Evolutionary conservation across 1,140 invertebrate species (phyloP), one percentile per base, ranked within the genome.

Genomic region (Hylaeus anthracinus): DNA sequence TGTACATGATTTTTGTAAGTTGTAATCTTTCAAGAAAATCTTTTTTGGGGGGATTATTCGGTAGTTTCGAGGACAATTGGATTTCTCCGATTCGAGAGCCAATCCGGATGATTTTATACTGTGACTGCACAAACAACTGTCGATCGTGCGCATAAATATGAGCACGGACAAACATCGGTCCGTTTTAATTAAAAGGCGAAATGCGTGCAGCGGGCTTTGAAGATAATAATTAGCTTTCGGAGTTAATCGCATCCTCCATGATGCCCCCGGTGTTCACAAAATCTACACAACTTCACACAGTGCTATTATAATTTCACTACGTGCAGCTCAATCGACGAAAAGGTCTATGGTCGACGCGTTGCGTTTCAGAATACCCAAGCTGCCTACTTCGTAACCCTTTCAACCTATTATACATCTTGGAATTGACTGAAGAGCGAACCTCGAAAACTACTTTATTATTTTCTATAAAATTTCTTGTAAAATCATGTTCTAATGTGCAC

Each of bases 151-250:
- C 48, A 71, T 78, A 79, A 56, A 86, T 76, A 71, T 71, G 73
- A 70, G 12, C 37, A 41, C 37, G 56, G 10, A 67, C 72, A 56
- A 51, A 79, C 53, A 81, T 79, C 72, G 60, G 77, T 85, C 58
- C 48, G 58, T 9, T 83, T 53, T 80, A 83, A 89, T 89, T 82
- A 83, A 82, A 87, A 86, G 83, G 78, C 76, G 61, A 78, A 84
- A 81, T 72, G 73, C 75, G 81, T 79, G 83, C 73, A 26, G 60
- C 67, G 37, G 79, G 65, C 71, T 78, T 39, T 37, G 65, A 78
- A 81, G 79, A 85, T 88, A 89, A 88, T 88, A 89, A 90, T 90
- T 89, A 86, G 81, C 79, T 82, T 87, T 79, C 81, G 82, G 75
- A 86, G 82, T 86, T 88, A 85, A 89, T 86, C 80, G 67, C 74